These are phyloP conservation scores for Tortrix viridana DNA, from an alignment of 2,888 invertebrate species.

Conservation along the genomic window DNA sequence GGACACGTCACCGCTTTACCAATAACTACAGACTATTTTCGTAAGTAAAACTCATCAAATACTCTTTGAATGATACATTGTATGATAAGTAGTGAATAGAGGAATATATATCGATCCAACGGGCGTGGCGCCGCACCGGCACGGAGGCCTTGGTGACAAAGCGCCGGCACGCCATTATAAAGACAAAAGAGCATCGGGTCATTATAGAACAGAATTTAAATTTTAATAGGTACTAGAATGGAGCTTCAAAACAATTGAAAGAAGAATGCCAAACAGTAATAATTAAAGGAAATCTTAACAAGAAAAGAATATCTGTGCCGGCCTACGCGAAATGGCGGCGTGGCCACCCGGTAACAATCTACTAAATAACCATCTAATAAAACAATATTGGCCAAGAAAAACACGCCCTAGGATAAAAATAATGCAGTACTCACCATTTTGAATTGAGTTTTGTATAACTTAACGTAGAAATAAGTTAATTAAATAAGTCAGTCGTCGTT, in stretches of 20 bases:
- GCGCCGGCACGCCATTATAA: conserved; percentile 14
- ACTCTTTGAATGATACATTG: neutral
- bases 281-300: neutral
- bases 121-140: conserved; percentile 52
- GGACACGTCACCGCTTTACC: conserved; percentile 49
- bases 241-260: conserved; percentile 2
- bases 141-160: conserved; percentile 49
- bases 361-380: conserved; percentile 26
- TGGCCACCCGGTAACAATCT: conserved; percentile 59
- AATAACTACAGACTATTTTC: conserved; percentile 4
- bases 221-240: conserved; percentile 18
- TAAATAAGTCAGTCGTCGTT: conserved; percentile 80
- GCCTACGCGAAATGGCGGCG: conserved; percentile 73
- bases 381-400: conserved; percentile 27
- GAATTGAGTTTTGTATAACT: conserved; percentile 76
- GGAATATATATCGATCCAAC: conserved; percentile 28
- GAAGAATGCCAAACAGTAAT: conserved; percentile 16
- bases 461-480: conserved; percentile 76
- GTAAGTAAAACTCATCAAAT: neutral
- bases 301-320: conserved; percentile 10
- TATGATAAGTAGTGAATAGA: neutral
- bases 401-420: conserved; percentile 38
- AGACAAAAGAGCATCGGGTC: conserved; percentile 42
- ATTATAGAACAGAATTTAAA: conserved; percentile 33
- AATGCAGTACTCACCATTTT: conserved; percentile 76